phyloP scores from a whole-genome alignment of 2,797 vertebrate genomes.

The Pangasius larnaudii region DNA sequence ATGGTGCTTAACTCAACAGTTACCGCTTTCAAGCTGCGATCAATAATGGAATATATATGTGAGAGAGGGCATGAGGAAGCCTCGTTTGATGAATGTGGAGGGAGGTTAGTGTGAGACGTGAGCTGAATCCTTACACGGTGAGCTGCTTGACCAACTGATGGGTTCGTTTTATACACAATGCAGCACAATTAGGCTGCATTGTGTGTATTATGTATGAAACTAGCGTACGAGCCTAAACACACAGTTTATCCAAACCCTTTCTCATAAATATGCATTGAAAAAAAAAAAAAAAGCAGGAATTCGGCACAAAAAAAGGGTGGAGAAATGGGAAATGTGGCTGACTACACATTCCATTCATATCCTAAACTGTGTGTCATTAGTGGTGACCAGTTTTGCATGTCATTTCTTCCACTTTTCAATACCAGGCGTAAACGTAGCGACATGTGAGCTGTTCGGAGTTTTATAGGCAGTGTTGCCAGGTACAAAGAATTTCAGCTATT shows the following conservation, averaged over 20 bases:
- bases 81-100: slow-evolving; percentile 16
- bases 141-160: neutral
- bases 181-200: neutral
- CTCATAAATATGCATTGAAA: neutral
- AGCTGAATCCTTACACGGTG: neutral
- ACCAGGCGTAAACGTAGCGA: neutral
- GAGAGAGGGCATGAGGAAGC: slow-evolving; percentile 1
- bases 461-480: neutral
- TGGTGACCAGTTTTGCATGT: neutral
- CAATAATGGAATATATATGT: slow-evolving; percentile 24
- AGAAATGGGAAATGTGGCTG: neutral
- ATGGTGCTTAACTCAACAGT: slow-evolving; percentile 19
- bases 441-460: neutral
- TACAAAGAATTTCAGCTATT: neutral
- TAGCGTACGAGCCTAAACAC: neutral
- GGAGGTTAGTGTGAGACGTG: neutral
- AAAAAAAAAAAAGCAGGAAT: neutral
- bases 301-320: neutral
- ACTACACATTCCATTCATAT: neutral
- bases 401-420: neutral
- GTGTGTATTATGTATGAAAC: no score
- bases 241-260: neutral
- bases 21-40: slow-evolving; percentile 37
- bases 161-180: neutral
- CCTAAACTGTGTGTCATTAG: neutral